phyloP scores from a whole-genome alignment of 2,797 vertebrate species.

The Heliangelus exortis region DNA sequence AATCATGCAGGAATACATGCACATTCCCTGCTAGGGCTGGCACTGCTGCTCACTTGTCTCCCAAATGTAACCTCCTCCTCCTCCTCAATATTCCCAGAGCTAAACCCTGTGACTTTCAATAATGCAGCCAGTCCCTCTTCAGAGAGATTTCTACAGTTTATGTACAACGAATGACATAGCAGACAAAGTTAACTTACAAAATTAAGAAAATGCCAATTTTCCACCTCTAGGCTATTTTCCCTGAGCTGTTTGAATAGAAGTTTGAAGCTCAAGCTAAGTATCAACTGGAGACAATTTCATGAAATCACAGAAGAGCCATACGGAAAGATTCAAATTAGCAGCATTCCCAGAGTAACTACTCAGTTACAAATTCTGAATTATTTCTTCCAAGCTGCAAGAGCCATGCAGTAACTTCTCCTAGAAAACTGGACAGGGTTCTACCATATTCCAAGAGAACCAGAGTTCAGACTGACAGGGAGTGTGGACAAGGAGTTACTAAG shows the following conservation, averaged over 20 bases:
- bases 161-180: background rate
- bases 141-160: background rate
- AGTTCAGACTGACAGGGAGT: background rate
- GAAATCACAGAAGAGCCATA: background rate
- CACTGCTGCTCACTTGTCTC: background rate
- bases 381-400: background rate
- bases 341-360: background rate
- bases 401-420: background rate
- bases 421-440: background rate
- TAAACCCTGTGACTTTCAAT: background rate
- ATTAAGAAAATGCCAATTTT: background rate
- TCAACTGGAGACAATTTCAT: background rate
- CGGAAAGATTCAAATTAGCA: background rate
- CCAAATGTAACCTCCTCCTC: background rate
- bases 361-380: background rate
- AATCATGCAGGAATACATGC: fast-evolving
- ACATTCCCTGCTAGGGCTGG: background rate
- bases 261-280: background rate
- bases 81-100: background rate
- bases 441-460: background rate
- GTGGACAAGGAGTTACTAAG: background rate
- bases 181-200: background rate
- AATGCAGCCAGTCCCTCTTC: background rate
- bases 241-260: background rate
- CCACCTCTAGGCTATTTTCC: background rate